Conservation (phyloP, 2,797 vertebrate species). For the Hirundo rustica region DNA sequence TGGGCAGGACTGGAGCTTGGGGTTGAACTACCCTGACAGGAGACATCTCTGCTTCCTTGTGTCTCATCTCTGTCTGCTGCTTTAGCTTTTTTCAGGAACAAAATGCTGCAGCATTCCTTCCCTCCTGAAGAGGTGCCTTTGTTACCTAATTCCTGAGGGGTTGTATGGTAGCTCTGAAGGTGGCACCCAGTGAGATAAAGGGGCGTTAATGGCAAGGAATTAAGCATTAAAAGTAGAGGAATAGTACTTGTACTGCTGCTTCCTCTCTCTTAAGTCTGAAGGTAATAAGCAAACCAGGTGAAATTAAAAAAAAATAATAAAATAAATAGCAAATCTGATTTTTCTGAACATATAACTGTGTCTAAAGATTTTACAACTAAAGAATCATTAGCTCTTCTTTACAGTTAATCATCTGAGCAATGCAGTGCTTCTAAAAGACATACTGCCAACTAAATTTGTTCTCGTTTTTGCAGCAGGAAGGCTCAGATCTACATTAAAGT, state of each 20-base stretch:
- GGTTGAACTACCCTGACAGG: background rate
- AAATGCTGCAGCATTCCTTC: background rate
- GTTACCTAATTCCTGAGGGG: background rate
- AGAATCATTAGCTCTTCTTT: background rate
- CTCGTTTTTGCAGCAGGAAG: background rate
- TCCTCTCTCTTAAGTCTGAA: background rate
- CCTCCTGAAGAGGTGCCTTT: background rate
- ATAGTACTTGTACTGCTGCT: background rate
- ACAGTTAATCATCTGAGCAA: background rate
- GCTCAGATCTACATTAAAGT: background rate
- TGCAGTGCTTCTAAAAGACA: background rate
- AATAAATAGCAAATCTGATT: background rate
- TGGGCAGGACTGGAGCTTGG: background rate
- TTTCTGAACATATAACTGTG: background rate
- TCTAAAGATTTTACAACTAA: background rate
- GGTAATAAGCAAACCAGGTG: background rate
- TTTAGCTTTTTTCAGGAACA: background rate
- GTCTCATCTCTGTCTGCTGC: background rate
- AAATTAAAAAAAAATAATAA: background rate
- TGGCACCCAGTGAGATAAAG: background rate
- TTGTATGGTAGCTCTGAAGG: background rate
- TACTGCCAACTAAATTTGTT: background rate
- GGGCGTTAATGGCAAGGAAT: background rate
- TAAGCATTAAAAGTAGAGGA: background rate
- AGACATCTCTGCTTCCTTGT: background rate